Conservation (phyloP, 1,140 invertebrate genomes). For the Bathynomus jamesi region DNA sequence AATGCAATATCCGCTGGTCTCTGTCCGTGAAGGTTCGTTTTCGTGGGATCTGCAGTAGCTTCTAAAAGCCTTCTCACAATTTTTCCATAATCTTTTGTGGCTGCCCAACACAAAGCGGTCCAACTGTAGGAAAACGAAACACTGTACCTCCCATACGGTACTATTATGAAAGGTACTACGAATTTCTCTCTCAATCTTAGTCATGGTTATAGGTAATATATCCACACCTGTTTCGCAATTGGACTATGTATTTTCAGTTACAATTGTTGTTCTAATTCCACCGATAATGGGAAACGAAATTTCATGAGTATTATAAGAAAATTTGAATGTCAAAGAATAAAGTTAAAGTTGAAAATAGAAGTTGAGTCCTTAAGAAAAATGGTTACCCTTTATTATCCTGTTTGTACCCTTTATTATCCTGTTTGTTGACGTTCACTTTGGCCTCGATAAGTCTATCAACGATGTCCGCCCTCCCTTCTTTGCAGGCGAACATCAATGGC, state of each 20-base stretch:
- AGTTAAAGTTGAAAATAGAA: not conserved
- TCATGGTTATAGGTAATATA: no score
- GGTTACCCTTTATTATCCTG: conserved; percentile 42
- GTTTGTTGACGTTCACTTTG: conserved; percentile 52
- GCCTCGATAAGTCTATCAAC: conserved; percentile 50
- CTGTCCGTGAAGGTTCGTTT: conserved; percentile 41
- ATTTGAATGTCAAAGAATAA: not conserved
- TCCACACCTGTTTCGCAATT: no score
- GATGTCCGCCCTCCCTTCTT: conserved; percentile 52
- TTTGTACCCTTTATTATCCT: conserved; percentile 40
- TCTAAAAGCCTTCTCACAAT: conserved; percentile 45
- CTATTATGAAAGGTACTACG: no score
- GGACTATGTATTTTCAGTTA: not conserved
- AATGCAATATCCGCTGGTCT: conserved; percentile 43
- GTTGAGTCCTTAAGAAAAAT: not conserved
- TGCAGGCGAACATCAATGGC: conserved; percentile 57
- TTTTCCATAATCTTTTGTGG: conserved; percentile 42
- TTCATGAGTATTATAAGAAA: not conserved
- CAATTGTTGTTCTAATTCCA: not conserved
- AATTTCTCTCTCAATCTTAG: no score
- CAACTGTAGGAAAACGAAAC: no score
- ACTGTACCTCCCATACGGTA: no score
- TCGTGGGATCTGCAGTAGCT: conserved; percentile 41
- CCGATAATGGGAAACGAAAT: not conserved
- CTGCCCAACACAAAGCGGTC: conserved; percentile 50